Conservation (phyloP, 2,113 vertebrate genomes). For the Pogona vitticeps region DNA sequence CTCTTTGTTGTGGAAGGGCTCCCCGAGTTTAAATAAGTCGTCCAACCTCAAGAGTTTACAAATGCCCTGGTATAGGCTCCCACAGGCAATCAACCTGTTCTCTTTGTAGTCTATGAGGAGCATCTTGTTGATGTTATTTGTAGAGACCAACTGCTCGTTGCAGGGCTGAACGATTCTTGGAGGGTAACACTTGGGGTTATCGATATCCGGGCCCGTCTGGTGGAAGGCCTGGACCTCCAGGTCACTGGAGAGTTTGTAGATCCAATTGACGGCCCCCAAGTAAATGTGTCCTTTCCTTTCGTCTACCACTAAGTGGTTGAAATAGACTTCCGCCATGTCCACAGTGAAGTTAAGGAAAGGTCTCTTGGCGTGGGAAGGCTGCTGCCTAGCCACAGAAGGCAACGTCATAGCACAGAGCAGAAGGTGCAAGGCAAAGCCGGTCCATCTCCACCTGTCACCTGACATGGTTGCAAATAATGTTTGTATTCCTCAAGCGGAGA, state of each 20-base stretch:
- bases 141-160: slow-evolving; percentile 88
- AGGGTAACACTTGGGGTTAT: slow-evolving; percentile 98
- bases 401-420: slow-evolving; percentile 81
- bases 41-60: slow-evolving; percentile 95
- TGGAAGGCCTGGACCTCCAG: slow-evolving; percentile 91
- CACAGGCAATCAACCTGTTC: slow-evolving; percentile 93
- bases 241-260: slow-evolving; percentile 93
- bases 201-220: slow-evolving; percentile 95
- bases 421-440: slow-evolving; percentile 85
- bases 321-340: slow-evolving; percentile 87
- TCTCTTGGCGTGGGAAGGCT: slow-evolving; percentile 78
- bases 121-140: slow-evolving; percentile 99
- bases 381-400: slow-evolving; percentile 74
- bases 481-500: slow-evolving; percentile 66
- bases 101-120: slow-evolving; percentile 97
- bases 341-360: slow-evolving; percentile 85
- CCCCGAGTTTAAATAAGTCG: slow-evolving; percentile 97
- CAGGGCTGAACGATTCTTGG: slow-evolving; percentile 96
- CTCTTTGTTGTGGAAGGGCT: slow-evolving; percentile 98
- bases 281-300: slow-evolving; percentile 95
- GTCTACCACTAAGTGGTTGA: slow-evolving; percentile 96
- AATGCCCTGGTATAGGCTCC: slow-evolving; percentile 96
- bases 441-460: slow-evolving; percentile 80
- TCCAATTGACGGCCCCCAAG: slow-evolving; percentile 93
- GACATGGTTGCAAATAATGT: slow-evolving; percentile 59